Evolutionary conservation across 2,113 vertebrate species (phyloP), one percentile per base, ranked within the genome.

Genomic region (Cephalopholis sonnerati): DNA sequence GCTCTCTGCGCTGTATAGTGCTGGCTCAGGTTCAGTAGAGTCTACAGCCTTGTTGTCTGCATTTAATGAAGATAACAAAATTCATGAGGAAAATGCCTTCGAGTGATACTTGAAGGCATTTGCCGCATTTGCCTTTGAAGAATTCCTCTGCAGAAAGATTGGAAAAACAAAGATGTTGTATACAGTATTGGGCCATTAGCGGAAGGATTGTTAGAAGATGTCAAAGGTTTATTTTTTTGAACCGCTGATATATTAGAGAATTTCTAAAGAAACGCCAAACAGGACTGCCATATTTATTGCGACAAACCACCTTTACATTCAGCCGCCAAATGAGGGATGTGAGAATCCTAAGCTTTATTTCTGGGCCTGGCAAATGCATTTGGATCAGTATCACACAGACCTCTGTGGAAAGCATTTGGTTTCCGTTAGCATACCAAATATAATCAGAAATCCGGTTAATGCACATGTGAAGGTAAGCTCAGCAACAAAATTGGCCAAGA

Each of bases 51-150:
- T 59, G 61, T 69, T 74, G 70, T 71, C 39, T 76, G 12, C 16
- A 75, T 85, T 81, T 89, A 86, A 88, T 91, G 76, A 68, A 74
- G 65, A 84, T 77, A 86, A 87, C 76, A 86, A 76, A 74, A 81
- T 79, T 61, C 44, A 80, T 86, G 25, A 48, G 24, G 24, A 51
- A 68, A 24, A 53, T 1, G 50, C 67, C 67, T 39, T 44, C 7
- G 8, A 85, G 89, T 87, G 39, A 55, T 39, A 68, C 83, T 82
- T 70, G 76, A 84, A 83, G 81, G 75, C 77, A 82, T 86, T 82
- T 84, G 73, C 58, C 80, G 88, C 70, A 82, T 84, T 87, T 81
- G 66, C 67, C 79, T 89, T 72, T 86, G 83, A 81, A 70, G 78
- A 80, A 81, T 77, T 48, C 46, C 53, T 83, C 55, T 64, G 63